phyloP scores from a whole-genome alignment of 2,888 invertebrate genomes.

The Parnassius glacialis region DNA sequence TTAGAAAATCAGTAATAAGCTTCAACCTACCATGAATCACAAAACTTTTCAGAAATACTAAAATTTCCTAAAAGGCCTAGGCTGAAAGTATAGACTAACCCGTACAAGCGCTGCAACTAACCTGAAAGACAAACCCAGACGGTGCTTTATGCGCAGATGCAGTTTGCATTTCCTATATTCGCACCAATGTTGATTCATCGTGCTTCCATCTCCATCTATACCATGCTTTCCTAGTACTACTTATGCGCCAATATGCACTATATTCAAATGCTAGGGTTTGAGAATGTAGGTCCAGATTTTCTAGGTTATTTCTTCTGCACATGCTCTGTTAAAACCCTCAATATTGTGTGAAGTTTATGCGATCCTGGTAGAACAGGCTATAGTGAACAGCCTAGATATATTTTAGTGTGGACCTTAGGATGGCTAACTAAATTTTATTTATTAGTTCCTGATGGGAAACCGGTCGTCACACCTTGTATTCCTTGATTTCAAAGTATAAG shows the following conservation, averaged over 20 bases:
- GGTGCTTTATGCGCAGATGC: conserved; percentile 36
- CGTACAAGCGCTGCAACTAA: conserved; percentile 19
- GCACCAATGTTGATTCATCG: conserved; percentile 29
- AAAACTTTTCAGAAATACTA: not conserved
- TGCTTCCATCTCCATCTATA: conserved; percentile 28
- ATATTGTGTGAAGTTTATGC: conserved; percentile 15
- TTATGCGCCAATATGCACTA: conserved; percentile 37
- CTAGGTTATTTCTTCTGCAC: conserved; percentile 8
- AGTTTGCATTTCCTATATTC: conserved; percentile 37
- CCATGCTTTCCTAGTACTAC: conserved; percentile 38
- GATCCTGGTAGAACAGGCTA: conserved; percentile 21
- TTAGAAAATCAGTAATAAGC: not conserved
- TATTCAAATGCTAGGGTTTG: conserved; percentile 4
- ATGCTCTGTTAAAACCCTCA: conserved; percentile 2
- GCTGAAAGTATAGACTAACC: conserved; percentile 8
- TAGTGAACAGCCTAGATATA: conserved; percentile 13
- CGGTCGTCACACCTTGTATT: conserved; percentile 7
- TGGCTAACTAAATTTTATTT: not conserved
- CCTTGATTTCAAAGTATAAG: too few relatives aligned
- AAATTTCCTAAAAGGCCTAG: not conserved
- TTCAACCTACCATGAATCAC: conserved; percentile 3
- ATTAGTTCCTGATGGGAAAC: not conserved
- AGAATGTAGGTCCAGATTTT: conserved; percentile 7
- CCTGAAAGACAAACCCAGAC: conserved; percentile 15
- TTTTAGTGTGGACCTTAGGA: not conserved